phyloP scores from a whole-genome alignment of 2,888 invertebrate genomes.

The Yponomeuta sedellus region DNA sequence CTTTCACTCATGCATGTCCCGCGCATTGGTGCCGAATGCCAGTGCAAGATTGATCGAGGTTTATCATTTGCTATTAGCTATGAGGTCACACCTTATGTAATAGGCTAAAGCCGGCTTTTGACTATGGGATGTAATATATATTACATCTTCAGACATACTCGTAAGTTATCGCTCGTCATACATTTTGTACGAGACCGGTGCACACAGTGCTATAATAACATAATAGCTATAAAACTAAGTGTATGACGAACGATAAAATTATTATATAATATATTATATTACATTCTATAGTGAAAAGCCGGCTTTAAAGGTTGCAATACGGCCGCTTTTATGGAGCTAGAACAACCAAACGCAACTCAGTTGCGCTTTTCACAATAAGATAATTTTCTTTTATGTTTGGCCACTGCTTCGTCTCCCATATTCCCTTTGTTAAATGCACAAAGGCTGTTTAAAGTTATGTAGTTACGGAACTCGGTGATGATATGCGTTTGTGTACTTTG shows the following conservation, averaged over 20 bases:
- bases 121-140: too few relatives aligned
- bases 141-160: too few relatives aligned
- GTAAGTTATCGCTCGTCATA: too few relatives aligned
- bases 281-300: too few relatives aligned
- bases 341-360: neutral
- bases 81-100: conserved; percentile 6
- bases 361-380: neutral
- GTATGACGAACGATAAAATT: too few relatives aligned
- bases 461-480: conserved; percentile 4
- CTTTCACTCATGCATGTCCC: neutral
- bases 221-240: too few relatives aligned
- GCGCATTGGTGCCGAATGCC: neutral
- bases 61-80: neutral
- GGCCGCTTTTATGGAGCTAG: neutral
- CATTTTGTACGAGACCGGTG: too few relatives aligned
- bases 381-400: neutral
- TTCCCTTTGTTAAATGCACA: conserved; percentile 3
- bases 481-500: conserved; percentile 8
- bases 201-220: too few relatives aligned
- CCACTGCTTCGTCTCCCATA: neutral
- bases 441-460: conserved; percentile 7
- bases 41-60: neutral
- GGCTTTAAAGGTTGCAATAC: neutral
- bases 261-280: too few relatives aligned
- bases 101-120: neutral